phyloP scores from a whole-genome alignment of 2,888 invertebrate species.

The Hirtodrosophila trivittata region DNA sequence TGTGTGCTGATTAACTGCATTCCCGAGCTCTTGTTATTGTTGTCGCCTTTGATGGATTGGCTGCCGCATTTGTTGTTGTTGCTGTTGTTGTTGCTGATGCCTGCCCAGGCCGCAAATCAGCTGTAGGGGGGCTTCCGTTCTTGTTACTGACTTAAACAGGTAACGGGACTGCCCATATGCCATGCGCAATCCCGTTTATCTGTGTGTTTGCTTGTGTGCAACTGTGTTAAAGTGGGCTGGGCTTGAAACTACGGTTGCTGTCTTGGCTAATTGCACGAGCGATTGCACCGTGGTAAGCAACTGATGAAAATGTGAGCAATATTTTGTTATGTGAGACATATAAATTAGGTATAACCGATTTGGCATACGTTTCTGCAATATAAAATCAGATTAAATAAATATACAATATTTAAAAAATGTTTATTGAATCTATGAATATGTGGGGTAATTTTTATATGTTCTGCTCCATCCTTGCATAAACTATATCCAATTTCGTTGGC shows the following conservation, averaged over 20 bases:
- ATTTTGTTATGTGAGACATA: not conserved
- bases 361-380: no score
- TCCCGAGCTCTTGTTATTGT: constrained; percentile 48
- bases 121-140: constrained; percentile 29
- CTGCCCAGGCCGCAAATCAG: constrained; percentile 24
- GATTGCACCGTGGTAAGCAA: constrained; percentile 45
- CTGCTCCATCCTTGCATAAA: no score
- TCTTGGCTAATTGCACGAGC: constrained; percentile 59
- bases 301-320: not conserved
- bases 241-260: constrained; percentile 73
- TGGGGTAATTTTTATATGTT: no score
- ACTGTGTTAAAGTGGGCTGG: constrained; percentile 63
- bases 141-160: constrained; percentile 74
- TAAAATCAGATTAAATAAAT: no score
- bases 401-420: no score
- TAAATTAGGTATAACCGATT: no score
- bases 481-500: no score
- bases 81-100: constrained; percentile 27
- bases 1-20: constrained; percentile 63
- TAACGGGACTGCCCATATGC: constrained; percentile 72
- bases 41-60: constrained; percentile 54
- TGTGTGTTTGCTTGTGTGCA: constrained; percentile 25
- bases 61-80: constrained; percentile 35
- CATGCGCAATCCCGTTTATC: constrained; percentile 60
- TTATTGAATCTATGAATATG: no score